A percentile compares a stretch with the other conserved stretches of the same genome.
phyloP scores from a whole-genome alignment of 2,797 vertebrate species.

The Pipistrellus pipistrellus region DNA sequence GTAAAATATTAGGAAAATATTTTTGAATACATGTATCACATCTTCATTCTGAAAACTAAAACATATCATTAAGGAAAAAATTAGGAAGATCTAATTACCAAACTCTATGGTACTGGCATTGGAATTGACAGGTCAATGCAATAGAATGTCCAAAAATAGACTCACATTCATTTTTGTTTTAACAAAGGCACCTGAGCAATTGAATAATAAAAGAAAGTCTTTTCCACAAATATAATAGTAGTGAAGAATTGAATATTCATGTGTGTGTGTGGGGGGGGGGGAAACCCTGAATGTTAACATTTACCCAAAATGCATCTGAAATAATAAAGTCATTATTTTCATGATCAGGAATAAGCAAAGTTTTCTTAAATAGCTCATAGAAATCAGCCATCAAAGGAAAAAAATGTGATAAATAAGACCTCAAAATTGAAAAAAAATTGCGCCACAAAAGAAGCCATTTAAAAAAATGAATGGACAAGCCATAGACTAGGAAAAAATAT shows the following conservation, averaged over 20 bases:
- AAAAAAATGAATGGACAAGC: background rate
- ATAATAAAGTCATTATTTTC: background rate
- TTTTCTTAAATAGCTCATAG: background rate
- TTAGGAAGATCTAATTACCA: background rate
- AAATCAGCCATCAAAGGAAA: background rate
- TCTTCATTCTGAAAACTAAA: background rate
- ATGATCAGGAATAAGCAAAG: background rate
- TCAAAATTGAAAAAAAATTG: background rate
- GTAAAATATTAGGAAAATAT: background rate
- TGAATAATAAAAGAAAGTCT: background rate
- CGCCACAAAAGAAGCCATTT: background rate
- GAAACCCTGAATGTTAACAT: background rate
- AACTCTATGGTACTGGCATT: background rate
- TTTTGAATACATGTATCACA: background rate
- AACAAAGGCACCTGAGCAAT: constrained; percentile 15
- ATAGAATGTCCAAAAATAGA: background rate
- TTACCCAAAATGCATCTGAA: background rate
- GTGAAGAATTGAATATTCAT: background rate
- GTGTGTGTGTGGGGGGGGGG: too few species aligned
- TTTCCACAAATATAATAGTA: background rate
- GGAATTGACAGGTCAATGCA: background rate
- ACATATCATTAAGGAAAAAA: background rate
- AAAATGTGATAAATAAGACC: background rate
- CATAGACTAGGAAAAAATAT: background rate
- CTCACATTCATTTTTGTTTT: background rate